Conservation (phyloP, 2,888 invertebrate genomes). For the Argynnis bischoffii region DNA sequence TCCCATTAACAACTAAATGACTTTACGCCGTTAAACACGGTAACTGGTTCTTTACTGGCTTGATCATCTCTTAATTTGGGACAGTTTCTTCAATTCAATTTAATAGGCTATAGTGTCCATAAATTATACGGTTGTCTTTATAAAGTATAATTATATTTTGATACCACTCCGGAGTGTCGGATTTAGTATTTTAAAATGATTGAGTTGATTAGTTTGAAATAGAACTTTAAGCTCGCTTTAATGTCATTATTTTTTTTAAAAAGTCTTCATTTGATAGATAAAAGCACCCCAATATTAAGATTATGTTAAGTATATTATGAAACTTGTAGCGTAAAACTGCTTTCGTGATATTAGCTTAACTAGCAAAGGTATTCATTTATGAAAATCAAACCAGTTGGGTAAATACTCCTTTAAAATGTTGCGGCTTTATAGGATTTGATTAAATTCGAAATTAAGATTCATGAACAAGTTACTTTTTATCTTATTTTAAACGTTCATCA, state of each 20-base stretch:
- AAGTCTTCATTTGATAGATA: too few relatives aligned
- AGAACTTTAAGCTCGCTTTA: too few relatives aligned
- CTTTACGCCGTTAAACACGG: constrained; percentile 32
- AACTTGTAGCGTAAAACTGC: background rate
- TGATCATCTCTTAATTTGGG: constrained; percentile 37
- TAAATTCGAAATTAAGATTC: too few relatives aligned
- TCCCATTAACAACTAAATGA: constrained; percentile 40
- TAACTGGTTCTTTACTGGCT: constrained; percentile 37
- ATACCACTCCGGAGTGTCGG: background rate
- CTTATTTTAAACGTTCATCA: too few relatives aligned
- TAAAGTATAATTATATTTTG: constrained; percentile 18
- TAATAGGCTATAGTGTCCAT: constrained; percentile 23
- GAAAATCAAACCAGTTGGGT: background rate
- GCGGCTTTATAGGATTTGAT: too few relatives aligned
- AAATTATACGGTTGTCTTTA: constrained; percentile 10
- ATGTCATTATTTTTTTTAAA: too few relatives aligned
- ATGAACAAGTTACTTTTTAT: too few relatives aligned
- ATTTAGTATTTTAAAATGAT: too few relatives aligned
- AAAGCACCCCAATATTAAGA: too few relatives aligned
- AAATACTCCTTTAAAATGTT: too few relatives aligned
- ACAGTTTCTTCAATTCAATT: constrained; percentile 34
- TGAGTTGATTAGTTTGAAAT: too few relatives aligned
- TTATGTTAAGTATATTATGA: too few relatives aligned
- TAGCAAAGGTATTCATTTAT: background rate
- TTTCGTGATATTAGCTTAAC: background rate